Percentiles rank a stretch among this genome's conserved stretches.
Conservation (phyloP, 2,888 invertebrate species). For the Heliconius aoede region DNA sequence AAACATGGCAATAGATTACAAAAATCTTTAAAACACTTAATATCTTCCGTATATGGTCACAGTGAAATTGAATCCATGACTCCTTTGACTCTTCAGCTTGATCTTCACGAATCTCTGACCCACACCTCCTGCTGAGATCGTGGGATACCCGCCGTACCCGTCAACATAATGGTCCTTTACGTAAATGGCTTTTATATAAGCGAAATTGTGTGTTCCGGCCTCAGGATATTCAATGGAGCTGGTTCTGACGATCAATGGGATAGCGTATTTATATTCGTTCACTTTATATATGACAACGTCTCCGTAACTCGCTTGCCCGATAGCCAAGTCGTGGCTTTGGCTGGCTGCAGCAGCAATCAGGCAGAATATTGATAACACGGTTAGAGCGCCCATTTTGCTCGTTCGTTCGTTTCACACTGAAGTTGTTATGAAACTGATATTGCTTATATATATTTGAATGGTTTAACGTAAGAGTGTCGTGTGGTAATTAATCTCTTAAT, state of each 20-base stretch:
- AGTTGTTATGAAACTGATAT: constrained; percentile 58
- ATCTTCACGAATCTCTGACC: constrained; percentile 74
- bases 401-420: constrained; percentile 71
- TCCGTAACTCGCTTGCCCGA: constrained; percentile 69
- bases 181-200: constrained; percentile 67
- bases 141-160: constrained; percentile 71
- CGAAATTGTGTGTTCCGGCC: constrained; percentile 67
- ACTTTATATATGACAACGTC: constrained; percentile 67
- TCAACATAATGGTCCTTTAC: constrained; percentile 69
- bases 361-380: constrained; percentile 58
- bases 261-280: constrained; percentile 71
- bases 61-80: constrained; percentile 73
- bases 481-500: neutral
- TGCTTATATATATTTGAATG: constrained; percentile 68
- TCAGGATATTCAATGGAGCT: constrained; percentile 69
- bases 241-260: constrained; percentile 67
- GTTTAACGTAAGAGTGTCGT: constrained; percentile 55
- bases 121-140: constrained; percentile 70
- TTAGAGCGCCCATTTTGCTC: constrained; percentile 65
- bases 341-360: constrained; percentile 56
- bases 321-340: constrained; percentile 70
- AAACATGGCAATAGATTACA: constrained; percentile 35
- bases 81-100: constrained; percentile 74
- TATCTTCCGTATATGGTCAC: constrained; percentile 75
- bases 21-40: constrained; percentile 49